Evolutionary conservation across 2,888 invertebrate species (phyloP).

Genomic region (Cephalotes varians): DNA sequence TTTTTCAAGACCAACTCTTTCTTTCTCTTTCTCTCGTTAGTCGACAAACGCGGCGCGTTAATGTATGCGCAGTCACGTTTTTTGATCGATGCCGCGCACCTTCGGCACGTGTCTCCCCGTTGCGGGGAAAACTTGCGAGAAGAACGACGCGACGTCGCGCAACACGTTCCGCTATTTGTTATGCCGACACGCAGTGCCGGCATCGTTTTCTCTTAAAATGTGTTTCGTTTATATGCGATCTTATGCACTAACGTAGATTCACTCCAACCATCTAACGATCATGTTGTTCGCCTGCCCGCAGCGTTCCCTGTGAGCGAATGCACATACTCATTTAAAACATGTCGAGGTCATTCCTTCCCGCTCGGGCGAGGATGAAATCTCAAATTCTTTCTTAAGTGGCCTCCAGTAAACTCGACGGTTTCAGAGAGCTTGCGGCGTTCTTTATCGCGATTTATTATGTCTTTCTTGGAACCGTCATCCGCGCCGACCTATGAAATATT

Average conservation of each 20-base stretch:
- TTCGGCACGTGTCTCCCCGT: conserved; percentile 42
- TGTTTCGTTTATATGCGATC: background rate
- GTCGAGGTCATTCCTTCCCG: conserved; percentile 27
- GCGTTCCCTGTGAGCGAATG: background rate
- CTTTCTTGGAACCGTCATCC: conserved; percentile 47
- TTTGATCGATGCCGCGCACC: conserved; percentile 77
- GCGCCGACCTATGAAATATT: conserved; percentile 58
- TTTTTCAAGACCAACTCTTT: conserved; percentile 36
- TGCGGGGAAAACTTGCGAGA: conserved; percentile 52
- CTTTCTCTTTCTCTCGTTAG: conserved; percentile 19
- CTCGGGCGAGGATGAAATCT: conserved; percentile 32
- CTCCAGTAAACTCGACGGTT: background rate
- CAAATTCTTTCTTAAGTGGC: conserved; percentile 47
- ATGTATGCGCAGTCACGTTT: conserved; percentile 84
- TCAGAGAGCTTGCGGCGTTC: conserved; percentile 20
- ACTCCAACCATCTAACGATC: conserved; percentile 3
- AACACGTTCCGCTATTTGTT: conserved; percentile 49
- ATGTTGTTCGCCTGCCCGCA: background rate
- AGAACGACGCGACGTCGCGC: conserved; percentile 9
- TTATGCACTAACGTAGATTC: conserved; percentile 4
- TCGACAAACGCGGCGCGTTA: conserved; percentile 71
- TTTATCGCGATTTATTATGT: conserved; percentile 33
- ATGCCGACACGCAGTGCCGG: conserved; percentile 3
- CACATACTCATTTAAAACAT: conserved; percentile 13
- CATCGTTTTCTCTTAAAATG: background rate